A percentile compares a stretch with the other conserved stretches of the same genome.
phyloP scores from a whole-genome alignment of 2,888 invertebrate species.

The Rhimphoctona megacephalus region DNA sequence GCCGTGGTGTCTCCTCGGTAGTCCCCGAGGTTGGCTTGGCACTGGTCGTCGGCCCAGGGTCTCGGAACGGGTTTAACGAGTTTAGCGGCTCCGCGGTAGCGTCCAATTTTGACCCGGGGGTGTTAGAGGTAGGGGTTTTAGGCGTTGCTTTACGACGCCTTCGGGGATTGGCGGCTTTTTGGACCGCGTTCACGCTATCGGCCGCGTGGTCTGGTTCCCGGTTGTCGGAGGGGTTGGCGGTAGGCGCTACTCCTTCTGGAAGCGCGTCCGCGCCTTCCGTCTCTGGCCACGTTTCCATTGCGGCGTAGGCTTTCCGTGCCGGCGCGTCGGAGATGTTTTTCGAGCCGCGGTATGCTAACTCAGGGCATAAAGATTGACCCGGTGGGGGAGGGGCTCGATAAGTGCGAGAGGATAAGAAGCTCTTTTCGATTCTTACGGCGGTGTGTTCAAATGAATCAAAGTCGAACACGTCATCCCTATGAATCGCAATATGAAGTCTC shows the following conservation, averaged over 20 bases:
- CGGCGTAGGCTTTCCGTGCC: background rate
- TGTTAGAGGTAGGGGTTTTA: background rate
- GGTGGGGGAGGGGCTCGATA: conserved; percentile 16
- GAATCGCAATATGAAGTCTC: conserved; percentile 2
- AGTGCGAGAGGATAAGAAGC: background rate
- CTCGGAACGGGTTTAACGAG: background rate
- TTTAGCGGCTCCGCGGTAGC: background rate
- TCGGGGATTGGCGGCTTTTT: background rate
- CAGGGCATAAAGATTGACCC: conserved; percentile 14
- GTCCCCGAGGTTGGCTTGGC: background rate
- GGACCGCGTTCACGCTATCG: background rate
- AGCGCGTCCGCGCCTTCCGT: no score
- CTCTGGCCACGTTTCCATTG: background rate
- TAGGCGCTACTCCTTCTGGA: no score
- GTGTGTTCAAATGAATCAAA: conserved; percentile 34
- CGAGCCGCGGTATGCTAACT: conserved; percentile 10
- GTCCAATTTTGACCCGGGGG: background rate
- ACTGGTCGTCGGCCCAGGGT: background rate
- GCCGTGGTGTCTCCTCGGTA: no score
- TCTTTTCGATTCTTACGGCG: conserved; percentile 24
- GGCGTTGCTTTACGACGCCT: no score
- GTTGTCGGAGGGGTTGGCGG: background rate
- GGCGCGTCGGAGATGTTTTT: background rate
- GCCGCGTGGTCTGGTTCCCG: no score
- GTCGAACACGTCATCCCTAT: conserved; percentile 17